Base-by-base conservation (phyloP, 2,888 invertebrate species). In the Amorpha juglandis region DNA sequence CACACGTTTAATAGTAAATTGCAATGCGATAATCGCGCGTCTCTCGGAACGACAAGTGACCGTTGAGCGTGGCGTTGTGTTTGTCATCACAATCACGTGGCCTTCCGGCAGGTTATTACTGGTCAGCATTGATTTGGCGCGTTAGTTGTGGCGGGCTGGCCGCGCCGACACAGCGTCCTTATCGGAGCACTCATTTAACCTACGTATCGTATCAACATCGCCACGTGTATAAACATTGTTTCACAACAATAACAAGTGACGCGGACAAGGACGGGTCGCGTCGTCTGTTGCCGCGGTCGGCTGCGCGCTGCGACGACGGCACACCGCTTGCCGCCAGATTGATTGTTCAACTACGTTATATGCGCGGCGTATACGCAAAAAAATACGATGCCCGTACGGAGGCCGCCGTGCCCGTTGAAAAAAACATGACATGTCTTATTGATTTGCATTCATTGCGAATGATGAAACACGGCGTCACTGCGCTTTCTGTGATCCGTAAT, bases 191-290 rank as follows among this genome's bases (percentile, higher is more conserved):
- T 81, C 81, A 79, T 78, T 80, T 82, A n/a, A n/a, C 84, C 84
- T 83, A 83, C 88, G 86, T 86, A 86, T 85, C 87, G 86, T 86
- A 75, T 87, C 86, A 84, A 84, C 83, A 82, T 71, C 81, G 86
- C 90, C 92, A 92, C 92, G 92, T 92, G 92, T 91, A 88, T 88
- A 89, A 91, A 92, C 91, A 91, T 86, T 89, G 90, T 91, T 88
- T 90, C 91, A 90, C 91, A 91, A 92, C 90, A 91, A 92, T 85
- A 90, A 89, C 91, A 91, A 84, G 81, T 83, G 88, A 84, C 84
- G 84, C 82, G 81, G 79, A 79, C 89, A 88, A 89, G 87, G 88
- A 89, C 89, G 87, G 84, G 76, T 72, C 78, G 87, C 84, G 76
- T 71, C 78, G 81, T 78, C 79, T 80, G 80, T 81, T 78, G 76